A percentile compares a stretch with the other conserved stretches of the same genome.
Conservation (phyloP, 2,888 invertebrate species). For the Spilosoma lubricipeda region DNA sequence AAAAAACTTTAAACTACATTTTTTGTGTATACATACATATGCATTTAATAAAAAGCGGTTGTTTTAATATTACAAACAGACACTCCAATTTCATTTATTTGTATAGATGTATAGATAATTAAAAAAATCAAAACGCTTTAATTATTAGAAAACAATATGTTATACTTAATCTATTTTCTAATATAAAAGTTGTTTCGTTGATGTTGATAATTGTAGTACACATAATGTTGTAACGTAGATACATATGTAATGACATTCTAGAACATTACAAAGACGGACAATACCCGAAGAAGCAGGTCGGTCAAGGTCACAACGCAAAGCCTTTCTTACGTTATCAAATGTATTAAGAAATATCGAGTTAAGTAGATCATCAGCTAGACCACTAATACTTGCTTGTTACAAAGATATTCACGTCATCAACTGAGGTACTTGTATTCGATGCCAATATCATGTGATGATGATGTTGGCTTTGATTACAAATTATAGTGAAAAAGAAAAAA, state of each 20-base stretch:
- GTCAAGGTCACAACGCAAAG: slow-evolving; percentile 8
- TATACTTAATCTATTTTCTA: no score
- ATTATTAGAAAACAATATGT: no score
- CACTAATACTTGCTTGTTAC: background rate
- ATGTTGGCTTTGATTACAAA: background rate
- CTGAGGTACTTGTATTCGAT: background rate
- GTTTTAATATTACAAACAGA: no score
- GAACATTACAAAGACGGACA: background rate
- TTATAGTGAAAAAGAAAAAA: no score
- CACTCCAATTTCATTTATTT: no score
- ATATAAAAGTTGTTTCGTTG: background rate
- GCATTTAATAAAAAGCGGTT: no score
- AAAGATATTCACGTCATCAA: background rate
- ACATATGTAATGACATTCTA: background rate
- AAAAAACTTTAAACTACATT: no score
- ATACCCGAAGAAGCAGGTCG: slow-evolving; percentile 10
- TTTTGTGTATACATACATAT: no score
- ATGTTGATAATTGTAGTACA: background rate
- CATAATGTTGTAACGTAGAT: background rate
- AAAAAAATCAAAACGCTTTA: no score
- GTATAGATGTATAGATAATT: no score
- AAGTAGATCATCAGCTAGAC: background rate
- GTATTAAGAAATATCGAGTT: background rate
- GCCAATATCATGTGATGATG: no score
- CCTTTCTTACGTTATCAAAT: slow-evolving; percentile 1